Base-by-base conservation (phyloP, 2,113 vertebrate genomes). In the Mirza zaza region DNA sequence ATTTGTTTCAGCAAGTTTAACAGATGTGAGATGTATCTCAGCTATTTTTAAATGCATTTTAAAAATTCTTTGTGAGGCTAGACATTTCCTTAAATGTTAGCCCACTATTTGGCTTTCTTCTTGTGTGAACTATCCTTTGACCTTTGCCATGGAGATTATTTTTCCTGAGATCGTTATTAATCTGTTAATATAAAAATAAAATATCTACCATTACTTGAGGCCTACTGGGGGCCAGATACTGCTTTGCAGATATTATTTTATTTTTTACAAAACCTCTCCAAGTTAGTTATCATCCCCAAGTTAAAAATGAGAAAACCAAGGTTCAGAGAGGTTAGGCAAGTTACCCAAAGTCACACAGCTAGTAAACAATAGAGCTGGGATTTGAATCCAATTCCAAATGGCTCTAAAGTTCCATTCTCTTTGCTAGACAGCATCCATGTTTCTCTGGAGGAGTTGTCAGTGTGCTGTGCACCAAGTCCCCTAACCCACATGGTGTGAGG, bases 131-230 rank as follows among this genome's bases (percentile, higher is more conserved):
- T 76, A 23, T 67, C 52, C 91, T 91, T 90, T 90, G 29, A 85
- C 13, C 59, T 86, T 61, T 76, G 34, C 23, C 48, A 89, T 27
- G 3, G 34, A 89, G 52, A 84, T 42, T 67, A 68, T 80, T 59
- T 82, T 92, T 92, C n/a, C 42, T 92, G 45, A 85, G 59, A 86
- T 57, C 11, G 63, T 82, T 93, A 82, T 48, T 70, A 82, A 87
- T 93, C 20, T 65, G 5, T 87, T 91, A 83, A 77, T 79, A 77
- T 77, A 70, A 81, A 52, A 59, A 96, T 90, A 71, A 88, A 65
- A 89, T 34, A 59, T 14, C 34, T 75, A 67, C 21, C 14, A 59
- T 48, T 91, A 59, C 17, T 42, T 88, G 39, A 80, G n/a, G 83
- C 13, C 9, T 23, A 68, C 18, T 42, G 18, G 39, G 34, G 59